Conservation (phyloP, 2,888 invertebrate genomes). For the Zygothrica quintamaculata region DNA sequence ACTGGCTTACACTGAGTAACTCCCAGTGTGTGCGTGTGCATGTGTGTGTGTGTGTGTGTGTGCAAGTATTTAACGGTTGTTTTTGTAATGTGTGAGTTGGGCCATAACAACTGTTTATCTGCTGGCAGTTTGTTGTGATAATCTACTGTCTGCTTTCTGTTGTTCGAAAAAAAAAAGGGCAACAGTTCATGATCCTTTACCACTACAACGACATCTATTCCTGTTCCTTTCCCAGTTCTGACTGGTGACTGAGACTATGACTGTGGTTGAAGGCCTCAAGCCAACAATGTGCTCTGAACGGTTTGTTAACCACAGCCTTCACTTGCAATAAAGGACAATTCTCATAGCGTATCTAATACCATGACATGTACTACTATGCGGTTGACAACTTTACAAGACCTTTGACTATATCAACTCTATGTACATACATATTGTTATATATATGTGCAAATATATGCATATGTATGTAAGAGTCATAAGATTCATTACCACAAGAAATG, state of each 20-base stretch:
- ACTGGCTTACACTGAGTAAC: conserved; percentile 40
- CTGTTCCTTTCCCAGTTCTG: not conserved
- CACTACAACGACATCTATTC: not conserved
- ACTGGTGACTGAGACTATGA: not conserved
- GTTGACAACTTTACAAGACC: conserved; percentile 18
- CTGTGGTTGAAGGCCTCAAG: conserved; percentile 14
- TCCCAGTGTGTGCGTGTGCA: conserved; percentile 9
- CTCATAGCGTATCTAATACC: conserved; percentile 15
- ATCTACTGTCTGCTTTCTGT: conserved; percentile 40
- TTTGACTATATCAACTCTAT: not conserved
- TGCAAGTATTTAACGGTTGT: conserved; percentile 38
- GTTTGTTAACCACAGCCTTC: conserved; percentile 23
- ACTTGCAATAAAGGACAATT: conserved; percentile 26
- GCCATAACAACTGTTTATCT: conserved; percentile 58
- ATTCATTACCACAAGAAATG: not conserved
- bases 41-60: not conserved
- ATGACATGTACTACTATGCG: conserved; percentile 26
- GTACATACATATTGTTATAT: not conserved
- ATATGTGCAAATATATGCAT: not conserved
- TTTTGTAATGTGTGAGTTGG: conserved; percentile 43
- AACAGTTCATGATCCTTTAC: conserved; percentile 35
- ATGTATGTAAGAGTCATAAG: no score
- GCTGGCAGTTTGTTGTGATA: conserved; percentile 50
- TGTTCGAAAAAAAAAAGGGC: conserved; percentile 27
- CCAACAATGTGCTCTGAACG: conserved; percentile 20